phyloP scores from a whole-genome alignment of 2,888 invertebrate genomes.

The Aphodius granarius region DNA sequence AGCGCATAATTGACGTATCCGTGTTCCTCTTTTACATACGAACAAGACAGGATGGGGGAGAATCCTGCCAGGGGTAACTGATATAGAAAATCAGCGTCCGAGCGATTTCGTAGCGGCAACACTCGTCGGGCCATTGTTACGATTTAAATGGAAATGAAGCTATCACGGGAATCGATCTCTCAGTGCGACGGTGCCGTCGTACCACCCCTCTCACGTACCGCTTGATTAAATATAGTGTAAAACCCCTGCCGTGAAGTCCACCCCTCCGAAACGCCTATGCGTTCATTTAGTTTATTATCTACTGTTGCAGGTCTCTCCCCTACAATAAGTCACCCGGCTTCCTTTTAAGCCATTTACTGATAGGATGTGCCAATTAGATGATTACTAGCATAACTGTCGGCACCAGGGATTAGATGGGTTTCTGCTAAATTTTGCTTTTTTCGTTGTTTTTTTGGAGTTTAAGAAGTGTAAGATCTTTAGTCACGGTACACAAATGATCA shows the following conservation, averaged over 20 bases:
- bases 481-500: too few relatives aligned
- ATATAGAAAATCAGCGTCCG: neutral
- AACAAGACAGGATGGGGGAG: conserved; percentile 10
- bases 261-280: conserved; percentile 21
- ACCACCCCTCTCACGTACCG: conserved; percentile 33
- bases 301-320: conserved; percentile 8
- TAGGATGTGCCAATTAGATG: conserved; percentile 50
- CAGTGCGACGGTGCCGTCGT: neutral
- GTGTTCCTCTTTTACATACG: conserved; percentile 10
- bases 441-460: too few relatives aligned
- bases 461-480: too few relatives aligned
- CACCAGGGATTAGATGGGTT: neutral
- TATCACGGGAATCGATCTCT: conserved; percentile 39
- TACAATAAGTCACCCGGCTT: conserved; percentile 26
- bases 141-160: conserved; percentile 40
- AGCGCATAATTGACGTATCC: conserved; percentile 7
- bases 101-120: neutral
- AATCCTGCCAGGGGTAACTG: neutral
- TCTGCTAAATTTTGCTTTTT: too few relatives aligned
- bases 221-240: conserved; percentile 45
- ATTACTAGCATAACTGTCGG: conserved; percentile 1
- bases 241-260: conserved; percentile 40
- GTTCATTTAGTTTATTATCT: conserved; percentile 14
- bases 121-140: conserved; percentile 18
- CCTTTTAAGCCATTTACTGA: conserved; percentile 46